Conservation (phyloP, 2,888 invertebrate species). For the Rhagonycha lutea region DNA sequence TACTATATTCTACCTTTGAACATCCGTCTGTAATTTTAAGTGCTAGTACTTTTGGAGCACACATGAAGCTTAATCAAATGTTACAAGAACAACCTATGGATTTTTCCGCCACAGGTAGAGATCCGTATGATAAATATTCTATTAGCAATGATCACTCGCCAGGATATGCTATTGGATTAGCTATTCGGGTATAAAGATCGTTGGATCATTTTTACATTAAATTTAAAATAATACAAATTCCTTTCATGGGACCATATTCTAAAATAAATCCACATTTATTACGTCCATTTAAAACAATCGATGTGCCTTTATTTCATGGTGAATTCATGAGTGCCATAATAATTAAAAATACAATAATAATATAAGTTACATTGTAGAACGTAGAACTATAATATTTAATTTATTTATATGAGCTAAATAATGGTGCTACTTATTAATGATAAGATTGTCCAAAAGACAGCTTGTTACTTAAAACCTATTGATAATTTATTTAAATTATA, state of each 20-base stretch:
- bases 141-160: constrained; percentile 34
- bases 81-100: constrained; percentile 55
- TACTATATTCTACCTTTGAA: constrained; percentile 52
- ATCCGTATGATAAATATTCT: constrained; percentile 32
- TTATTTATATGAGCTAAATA: constrained; percentile 13
- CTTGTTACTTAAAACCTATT: background rate
- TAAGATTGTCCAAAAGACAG: constrained; percentile 24
- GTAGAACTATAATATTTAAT: constrained; percentile 1
- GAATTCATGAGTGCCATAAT: constrained; percentile 42
- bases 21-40: constrained; percentile 52
- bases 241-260: constrained; percentile 39
- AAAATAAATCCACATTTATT: constrained; percentile 17
- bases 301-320: constrained; percentile 26
- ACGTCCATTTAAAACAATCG: constrained; percentile 17
- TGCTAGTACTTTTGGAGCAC: constrained; percentile 36
- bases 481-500: background rate
- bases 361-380: background rate
- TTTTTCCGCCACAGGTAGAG: constrained; percentile 45
- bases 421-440: constrained; percentile 22
- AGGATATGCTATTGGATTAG: constrained; percentile 43
- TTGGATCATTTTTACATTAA: background rate
- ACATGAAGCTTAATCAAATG: constrained; percentile 14
- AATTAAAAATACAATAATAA: constrained; percentile 8
- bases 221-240: constrained; percentile 19
- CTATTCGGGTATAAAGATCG: constrained; percentile 44